These are phyloP conservation scores for Litocranius walleri DNA, from an alignment of 2,113 vertebrate species.

Conservation along the genomic window DNA sequence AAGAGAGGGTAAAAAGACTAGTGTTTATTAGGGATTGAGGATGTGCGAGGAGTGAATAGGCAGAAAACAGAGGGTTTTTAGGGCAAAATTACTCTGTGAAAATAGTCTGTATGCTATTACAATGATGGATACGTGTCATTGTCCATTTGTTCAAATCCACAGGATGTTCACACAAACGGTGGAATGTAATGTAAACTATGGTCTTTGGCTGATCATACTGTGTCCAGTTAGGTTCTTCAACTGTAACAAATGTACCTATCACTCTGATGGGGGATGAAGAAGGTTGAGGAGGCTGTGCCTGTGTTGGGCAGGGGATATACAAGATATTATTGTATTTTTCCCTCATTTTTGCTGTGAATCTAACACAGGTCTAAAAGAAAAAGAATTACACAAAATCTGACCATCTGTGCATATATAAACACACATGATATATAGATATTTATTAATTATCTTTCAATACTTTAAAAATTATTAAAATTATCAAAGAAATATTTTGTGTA, in stretches of 20 bases:
- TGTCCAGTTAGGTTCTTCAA: not conserved
- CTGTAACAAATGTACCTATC: not conserved
- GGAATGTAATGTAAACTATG: not conserved
- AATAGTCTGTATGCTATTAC: not conserved
- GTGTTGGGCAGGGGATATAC: accelerated
- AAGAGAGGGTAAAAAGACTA: not conserved
- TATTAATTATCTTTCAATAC: not conserved
- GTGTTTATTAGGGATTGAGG: not conserved
- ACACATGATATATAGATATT: not conserved
- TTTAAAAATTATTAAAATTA: not conserved
- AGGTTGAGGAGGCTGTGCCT: not conserved
- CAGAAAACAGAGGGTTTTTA: too few relatives aligned
- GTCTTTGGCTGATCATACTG: too few relatives aligned
- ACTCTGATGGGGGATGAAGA: not conserved
- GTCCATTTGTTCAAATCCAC: not conserved
- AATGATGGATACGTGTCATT: not conserved
- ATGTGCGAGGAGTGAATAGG: not conserved
- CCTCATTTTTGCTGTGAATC: not conserved
- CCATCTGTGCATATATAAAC: not conserved
- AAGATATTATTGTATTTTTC: not conserved
- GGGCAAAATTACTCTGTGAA: not conserved
- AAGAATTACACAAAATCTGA: not conserved
- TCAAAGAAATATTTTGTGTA: not conserved
- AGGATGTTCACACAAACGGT: too few relatives aligned
- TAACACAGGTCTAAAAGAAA: not conserved